phyloP scores from a whole-genome alignment of 2,888 invertebrate genomes.

The Laspeyria flexula region DNA sequence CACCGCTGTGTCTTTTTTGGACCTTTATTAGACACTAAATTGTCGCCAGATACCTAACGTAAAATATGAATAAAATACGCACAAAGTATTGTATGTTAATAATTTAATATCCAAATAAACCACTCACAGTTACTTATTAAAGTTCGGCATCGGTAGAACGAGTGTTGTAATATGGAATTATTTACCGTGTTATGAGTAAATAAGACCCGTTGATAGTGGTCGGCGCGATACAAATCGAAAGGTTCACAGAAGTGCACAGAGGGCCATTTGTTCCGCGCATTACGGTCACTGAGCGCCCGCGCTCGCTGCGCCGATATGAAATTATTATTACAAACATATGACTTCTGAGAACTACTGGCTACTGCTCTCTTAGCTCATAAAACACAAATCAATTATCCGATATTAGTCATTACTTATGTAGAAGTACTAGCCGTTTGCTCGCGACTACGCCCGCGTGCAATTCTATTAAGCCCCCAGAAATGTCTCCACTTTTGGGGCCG shows the following conservation, averaged over 20 bases:
- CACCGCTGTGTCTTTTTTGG: conserved; percentile 33
- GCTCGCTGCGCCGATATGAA: conserved; percentile 66
- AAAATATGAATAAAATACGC: conserved; percentile 47
- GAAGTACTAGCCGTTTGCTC: no score
- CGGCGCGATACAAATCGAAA: conserved; percentile 66
- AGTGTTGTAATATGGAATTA: conserved; percentile 56
- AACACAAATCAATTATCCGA: conserved; percentile 1
- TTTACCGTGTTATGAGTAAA: conserved; percentile 68
- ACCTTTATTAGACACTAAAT: conserved; percentile 11
- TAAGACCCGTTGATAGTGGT: conserved; percentile 51
- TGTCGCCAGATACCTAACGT: conserved; percentile 11
- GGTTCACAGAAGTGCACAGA: conserved; percentile 81
- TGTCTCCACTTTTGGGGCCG: no score
- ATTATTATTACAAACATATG: conserved; percentile 82
- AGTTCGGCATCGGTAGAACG: conserved; percentile 33
- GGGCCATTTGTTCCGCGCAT: conserved; percentile 68
- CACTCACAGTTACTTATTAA: conserved; percentile 42
- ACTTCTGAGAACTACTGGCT: conserved; percentile 44
- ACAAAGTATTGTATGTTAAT: conserved; percentile 63
- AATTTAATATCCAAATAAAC: conserved; percentile 52
- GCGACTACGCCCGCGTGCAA: no score
- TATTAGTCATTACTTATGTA: background rate
- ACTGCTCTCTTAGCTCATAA: conserved; percentile 25
- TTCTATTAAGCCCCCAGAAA: no score
- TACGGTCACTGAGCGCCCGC: conserved; percentile 66